Base-by-base conservation (phyloP, 1,140 invertebrate species). In the Brachionus asplanchnoidis region DNA sequence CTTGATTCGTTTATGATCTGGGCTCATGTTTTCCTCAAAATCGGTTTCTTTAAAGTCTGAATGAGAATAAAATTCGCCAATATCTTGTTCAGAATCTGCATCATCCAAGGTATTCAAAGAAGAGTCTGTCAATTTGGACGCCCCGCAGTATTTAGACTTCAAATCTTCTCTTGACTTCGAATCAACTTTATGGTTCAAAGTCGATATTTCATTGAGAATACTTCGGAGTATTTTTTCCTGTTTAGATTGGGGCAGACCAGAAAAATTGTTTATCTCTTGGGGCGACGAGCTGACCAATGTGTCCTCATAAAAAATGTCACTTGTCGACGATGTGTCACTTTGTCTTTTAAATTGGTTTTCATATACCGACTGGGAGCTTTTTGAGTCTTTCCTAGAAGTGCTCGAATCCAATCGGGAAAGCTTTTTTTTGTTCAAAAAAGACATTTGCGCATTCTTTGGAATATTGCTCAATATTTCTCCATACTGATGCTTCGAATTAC, bases 161-260 rank as follows among this genome's bases (percentile, higher is more conserved):
- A n/a, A 40, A 42, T 42, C 32, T 50, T 77, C 20, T 28, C 46
- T 20, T 36, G 40, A 11, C 14, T 50, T 50, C 14, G 42, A n/a
- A 26, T 50, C 73, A 23, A 77, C 44, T 53, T 46, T 20, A 6
- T 20, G 26, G 42, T 77, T 50, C 9, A 50, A 46, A 77, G 17
- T 17, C 9, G 68, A 42, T 17, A 73, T 73, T 28, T 77, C 44
- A 14, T 77, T 46, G 9, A 77, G 26, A n/a, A 77, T 50, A 77
- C 42, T 77, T 77, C 42, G 20, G 2, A 77, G 23, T 8, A 77
- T 50, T 50, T 77, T 77, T 77, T 77, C 73, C 28, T 77, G 73
- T 50, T 77, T 50, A 5, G 42, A 46, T 12, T 77, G 17, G 14
- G 73, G 26, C 26, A 50, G 28, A 23, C 11, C 20, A 44, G 73